Conservation (phyloP, 2,113 vertebrate species). For the Hypocryptadius cinnamomeus region DNA sequence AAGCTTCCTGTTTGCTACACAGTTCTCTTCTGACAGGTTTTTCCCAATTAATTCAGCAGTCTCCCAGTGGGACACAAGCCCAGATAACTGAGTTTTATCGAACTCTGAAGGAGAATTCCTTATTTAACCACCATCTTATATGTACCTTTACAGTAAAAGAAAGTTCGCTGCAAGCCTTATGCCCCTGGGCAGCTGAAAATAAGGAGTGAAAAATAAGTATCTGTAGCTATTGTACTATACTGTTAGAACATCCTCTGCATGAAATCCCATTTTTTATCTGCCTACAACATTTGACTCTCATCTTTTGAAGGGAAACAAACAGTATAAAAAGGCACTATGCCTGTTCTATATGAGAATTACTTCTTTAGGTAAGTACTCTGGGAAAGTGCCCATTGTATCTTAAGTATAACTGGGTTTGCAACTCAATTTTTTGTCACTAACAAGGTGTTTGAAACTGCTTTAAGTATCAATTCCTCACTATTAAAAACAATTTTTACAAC, state of each 20-base stretch:
- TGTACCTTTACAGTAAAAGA: background rate
- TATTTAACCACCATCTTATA: background rate
- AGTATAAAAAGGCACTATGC: background rate
- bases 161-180: background rate
- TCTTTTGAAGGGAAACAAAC: background rate
- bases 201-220: background rate
- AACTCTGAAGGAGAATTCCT: background rate
- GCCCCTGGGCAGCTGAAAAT: background rate
- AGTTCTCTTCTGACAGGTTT: background rate
- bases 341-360: background rate
- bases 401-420: background rate
- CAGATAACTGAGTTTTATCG: background rate
- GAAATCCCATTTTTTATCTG: background rate
- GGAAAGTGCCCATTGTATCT: background rate
- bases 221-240: background rate
- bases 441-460: background rate
- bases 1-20: background rate
- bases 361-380: background rate
- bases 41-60: background rate
- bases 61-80: background rate
- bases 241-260: background rate
- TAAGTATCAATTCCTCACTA: background rate
- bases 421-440: background rate
- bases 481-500: background rate
- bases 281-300: background rate